phyloP scores from a whole-genome alignment of 2,888 invertebrate genomes.

The Corbicula japonica region DNA sequence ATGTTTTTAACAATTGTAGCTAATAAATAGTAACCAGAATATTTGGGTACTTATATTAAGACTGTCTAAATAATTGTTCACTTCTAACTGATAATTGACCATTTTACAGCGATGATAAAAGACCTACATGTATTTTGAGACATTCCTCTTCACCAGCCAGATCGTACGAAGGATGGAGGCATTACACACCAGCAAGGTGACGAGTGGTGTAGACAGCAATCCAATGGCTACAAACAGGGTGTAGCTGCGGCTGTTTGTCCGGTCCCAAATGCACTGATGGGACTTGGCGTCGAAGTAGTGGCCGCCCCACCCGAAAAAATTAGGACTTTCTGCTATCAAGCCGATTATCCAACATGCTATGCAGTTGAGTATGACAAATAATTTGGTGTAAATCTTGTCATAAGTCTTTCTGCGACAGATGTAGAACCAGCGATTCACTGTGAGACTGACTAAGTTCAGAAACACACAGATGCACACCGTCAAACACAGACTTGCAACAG shows the following conservation, averaged over 20 bases:
- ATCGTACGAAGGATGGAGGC: conserved; percentile 76
- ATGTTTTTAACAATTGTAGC: too few relatives aligned
- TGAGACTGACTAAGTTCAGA: conserved; percentile 75
- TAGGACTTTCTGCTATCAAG: conserved; percentile 77
- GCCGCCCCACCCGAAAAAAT: conserved; percentile 80
- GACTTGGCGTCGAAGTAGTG: conserved; percentile 81
- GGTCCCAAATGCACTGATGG: conserved; percentile 83
- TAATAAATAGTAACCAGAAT: too few relatives aligned
- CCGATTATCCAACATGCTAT: conserved; percentile 77
- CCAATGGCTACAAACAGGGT: conserved; percentile 78
- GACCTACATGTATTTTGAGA: too few relatives aligned
- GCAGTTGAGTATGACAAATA: conserved; percentile 67
- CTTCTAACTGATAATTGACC: not conserved
- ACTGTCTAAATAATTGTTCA: conserved; percentile 46
- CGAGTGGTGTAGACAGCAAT: conserved; percentile 73
- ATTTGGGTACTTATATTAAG: too few relatives aligned
- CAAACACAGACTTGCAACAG: conserved; percentile 78
- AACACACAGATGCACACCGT: conserved; percentile 83
- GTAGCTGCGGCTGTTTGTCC: conserved; percentile 77
- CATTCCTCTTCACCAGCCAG: conserved; percentile 68
- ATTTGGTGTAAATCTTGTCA: conserved; percentile 70
- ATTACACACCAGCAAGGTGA: conserved; percentile 73
- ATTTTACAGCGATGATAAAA: not conserved
- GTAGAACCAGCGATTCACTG: conserved; percentile 78
- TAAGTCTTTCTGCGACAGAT: conserved; percentile 73